Evolutionary conservation across 2,797 vertebrate species (phyloP).

Genomic region (Helostoma temminkii): DNA sequence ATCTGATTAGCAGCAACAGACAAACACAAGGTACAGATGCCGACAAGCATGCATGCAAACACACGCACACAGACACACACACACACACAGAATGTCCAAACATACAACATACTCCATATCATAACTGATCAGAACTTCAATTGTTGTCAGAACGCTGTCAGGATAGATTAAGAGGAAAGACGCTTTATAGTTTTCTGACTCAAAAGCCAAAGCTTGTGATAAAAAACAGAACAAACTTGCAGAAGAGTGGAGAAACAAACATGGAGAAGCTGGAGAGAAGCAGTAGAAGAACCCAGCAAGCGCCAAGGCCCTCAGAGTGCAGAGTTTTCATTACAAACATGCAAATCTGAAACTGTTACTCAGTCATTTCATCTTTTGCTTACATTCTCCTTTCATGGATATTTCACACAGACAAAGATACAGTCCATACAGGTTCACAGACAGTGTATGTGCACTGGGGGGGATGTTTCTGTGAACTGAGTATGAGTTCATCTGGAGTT

Average conservation of each 20-base stretch:
- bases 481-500: slow-evolving; percentile 43
- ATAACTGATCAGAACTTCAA: not conserved
- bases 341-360: slow-evolving; percentile 65
- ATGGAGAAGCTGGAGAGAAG: not conserved
- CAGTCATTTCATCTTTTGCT: slow-evolving; percentile 66
- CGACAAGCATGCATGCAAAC: slow-evolving; percentile 32
- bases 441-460: not conserved
- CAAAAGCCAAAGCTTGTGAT: slow-evolving; percentile 11
- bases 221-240: slow-evolving; percentile 13
- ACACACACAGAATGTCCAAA: slow-evolving; percentile 1
- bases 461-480: slow-evolving; percentile 20
- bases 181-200: slow-evolving; percentile 6
- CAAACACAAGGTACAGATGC: slow-evolving; percentile 38
- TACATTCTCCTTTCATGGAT: slow-evolving; percentile 67
- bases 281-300: slow-evolving; percentile 4
- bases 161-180: slow-evolving; percentile 11
- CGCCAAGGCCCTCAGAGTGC: slow-evolving; percentile 36
- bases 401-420: too few species aligned
- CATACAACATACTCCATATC: not conserved
- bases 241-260: not conserved
- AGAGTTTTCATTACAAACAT: slow-evolving; percentile 57
- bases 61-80: slow-evolving; percentile 1
- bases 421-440: slow-evolving; percentile 13
- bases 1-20: slow-evolving; percentile 64
- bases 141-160: slow-evolving; percentile 28